Conservation (phyloP, 2,797 vertebrate genomes). For the Phrynocephalus forsythii region DNA sequence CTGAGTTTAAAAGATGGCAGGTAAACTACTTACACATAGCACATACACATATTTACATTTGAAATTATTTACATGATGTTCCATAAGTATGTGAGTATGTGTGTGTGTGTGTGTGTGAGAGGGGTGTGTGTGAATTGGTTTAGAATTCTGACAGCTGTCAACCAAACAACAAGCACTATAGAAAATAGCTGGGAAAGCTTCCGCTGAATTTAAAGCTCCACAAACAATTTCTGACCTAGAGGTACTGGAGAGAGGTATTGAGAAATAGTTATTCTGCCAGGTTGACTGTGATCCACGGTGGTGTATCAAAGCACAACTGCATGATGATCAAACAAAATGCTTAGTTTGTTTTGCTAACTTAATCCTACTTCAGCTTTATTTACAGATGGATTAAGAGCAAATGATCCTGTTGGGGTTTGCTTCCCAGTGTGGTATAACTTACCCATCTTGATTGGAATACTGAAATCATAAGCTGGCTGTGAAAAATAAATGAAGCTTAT, state of each 20-base stretch:
- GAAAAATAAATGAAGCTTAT: constrained; percentile 11
- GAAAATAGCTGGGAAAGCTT: neutral
- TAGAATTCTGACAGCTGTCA: neutral
- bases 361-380: constrained; percentile 41
- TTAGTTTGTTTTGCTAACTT: constrained; percentile 52
- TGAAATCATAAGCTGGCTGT: constrained; percentile 24
- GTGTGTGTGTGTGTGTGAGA: too few relatives aligned
- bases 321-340: constrained; percentile 44
- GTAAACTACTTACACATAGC: neutral
- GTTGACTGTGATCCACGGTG: neutral
- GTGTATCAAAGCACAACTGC: constrained; percentile 12
- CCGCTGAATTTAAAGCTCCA: neutral
- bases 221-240: neutral
- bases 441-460: constrained; percentile 42
- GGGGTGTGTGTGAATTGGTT: neutral
- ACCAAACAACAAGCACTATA: neutral
- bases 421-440: constrained; percentile 38
- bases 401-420: constrained; percentile 3
- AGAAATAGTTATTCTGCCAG: neutral
- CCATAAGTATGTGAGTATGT: too few relatives aligned
- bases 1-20: neutral
- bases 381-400: constrained; percentile 2
- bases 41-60: too few relatives aligned
- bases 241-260: constrained; percentile 35
- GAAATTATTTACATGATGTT: too few relatives aligned